Base-by-base conservation (phyloP, 2,113 vertebrate genomes). In the Colistium nudipinnis region DNA sequence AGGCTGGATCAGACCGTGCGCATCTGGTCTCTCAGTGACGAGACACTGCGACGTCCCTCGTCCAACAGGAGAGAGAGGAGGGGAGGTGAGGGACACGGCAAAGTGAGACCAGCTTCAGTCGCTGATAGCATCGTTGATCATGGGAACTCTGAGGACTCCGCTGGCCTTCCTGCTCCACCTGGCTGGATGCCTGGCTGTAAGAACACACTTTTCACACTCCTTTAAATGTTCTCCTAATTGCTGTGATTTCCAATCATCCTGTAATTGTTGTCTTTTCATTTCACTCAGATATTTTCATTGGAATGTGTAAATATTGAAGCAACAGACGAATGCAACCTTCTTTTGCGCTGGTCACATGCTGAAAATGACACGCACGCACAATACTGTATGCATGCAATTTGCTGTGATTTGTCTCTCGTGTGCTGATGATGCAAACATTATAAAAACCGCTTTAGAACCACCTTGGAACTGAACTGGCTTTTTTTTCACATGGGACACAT, bases 141-240 rank as follows among this genome's bases (percentile, higher is more conserved):
- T 83, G 78, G 59, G 13, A n/a, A 39, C 35, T 14, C 62, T 75
- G 62, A 70, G 30, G 41, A 75, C 33, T 25, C 52, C 35, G 0
- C 14, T 80, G 39, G 17, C n/a, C 9, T n/a, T 87, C 33, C 62
- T 89, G 24, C 65, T 86, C n/a, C 80, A 86, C 27, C 47, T 83
- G 77, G 76, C 72, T 44, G 62, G 61, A 9, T 73, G 70, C 69
- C 9, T 74, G 38, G 73, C 67, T 54, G 86, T 85, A 76, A 86
- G 85, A 67, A 5, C n/a, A n/a, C n/a, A 27, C 30, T n/a, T n/a
- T n/a, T 17, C 30, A 0, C 38, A 2, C 12, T 20, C 24, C 14
- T 11, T 19, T 11, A 1, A 12, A 44, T 25, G 19, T 44, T 7
- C 27, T 20, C n/a, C n/a, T 22, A 43, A 19, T 28, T 7, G 19